phyloP scores from a whole-genome alignment of 2,888 invertebrate species.

The Schizaphis graminum region DNA sequence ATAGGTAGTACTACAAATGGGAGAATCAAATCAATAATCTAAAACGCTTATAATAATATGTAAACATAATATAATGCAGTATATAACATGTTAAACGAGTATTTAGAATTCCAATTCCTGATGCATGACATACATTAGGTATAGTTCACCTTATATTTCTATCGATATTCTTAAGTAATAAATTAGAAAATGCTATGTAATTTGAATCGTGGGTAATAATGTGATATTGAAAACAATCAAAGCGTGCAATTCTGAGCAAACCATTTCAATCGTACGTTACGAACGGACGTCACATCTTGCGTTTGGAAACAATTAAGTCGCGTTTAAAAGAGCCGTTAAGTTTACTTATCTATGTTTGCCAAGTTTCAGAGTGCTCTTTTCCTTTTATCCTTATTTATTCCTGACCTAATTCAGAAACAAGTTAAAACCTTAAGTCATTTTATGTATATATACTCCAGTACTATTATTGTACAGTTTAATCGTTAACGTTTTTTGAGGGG shows the following conservation, averaged over 20 bases:
- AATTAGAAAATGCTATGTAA: not conserved
- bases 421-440: not conserved
- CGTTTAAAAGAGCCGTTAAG: constrained; percentile 21
- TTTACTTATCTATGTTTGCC: constrained; percentile 19
- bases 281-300: not conserved
- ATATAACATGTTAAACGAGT: not conserved
- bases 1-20: not conserved
- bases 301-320: constrained; percentile 7
- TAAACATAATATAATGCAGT: not conserved
- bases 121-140: not conserved
- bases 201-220: not conserved
- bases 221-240: not conserved
- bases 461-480: not conserved
- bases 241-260: not conserved
- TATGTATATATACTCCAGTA: not conserved
- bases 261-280: not conserved
- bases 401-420: not conserved
- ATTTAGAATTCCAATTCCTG: too few relatives aligned
- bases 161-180: not conserved
- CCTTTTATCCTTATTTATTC: not conserved
- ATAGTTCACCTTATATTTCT: not conserved
- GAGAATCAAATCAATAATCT: not conserved
- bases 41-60: not conserved
- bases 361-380: not conserved
- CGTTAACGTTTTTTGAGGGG: not conserved